phyloP scores from a whole-genome alignment of 2,888 invertebrate species.

The Trachelus stipa region DNA sequence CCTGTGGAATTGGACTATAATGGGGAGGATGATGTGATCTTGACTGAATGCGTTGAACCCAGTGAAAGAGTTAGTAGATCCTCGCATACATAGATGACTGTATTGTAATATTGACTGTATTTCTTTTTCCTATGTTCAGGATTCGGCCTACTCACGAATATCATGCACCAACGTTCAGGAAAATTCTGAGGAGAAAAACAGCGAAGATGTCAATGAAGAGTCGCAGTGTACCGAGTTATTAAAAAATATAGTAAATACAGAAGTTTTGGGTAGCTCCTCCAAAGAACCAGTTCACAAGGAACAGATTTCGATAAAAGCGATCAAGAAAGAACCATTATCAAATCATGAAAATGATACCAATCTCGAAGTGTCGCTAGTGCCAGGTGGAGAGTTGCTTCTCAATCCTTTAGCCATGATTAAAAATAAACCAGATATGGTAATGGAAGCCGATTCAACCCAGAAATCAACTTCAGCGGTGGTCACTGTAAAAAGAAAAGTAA shows the following conservation, averaged over 20 bases:
- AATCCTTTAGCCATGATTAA: conserved; percentile 49
- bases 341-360: conserved; percentile 58
- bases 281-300: neutral
- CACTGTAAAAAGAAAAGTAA: conserved; percentile 41
- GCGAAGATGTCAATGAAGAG: neutral
- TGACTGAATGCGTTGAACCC: conserved; percentile 61
- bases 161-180: too few relatives aligned
- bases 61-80: neutral
- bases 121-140: too few relatives aligned
- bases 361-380: conserved; percentile 47
- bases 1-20: conserved; percentile 69
- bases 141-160: too few relatives aligned
- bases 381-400: conserved; percentile 45
- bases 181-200: neutral
- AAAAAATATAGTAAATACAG: neutral
- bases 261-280: neutral
- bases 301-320: conserved; percentile 64
- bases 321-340: conserved; percentile 68
- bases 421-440: conserved; percentile 44
- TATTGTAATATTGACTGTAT: neutral
- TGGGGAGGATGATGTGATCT: conserved; percentile 70
- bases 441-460: conserved; percentile 59
- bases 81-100: neutral
- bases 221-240: neutral
- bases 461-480: conserved; percentile 30